These are phyloP conservation scores for Microcebus griseorufus DNA, from an alignment of 2,113 vertebrate species.

Conservation along the genomic window DNA sequence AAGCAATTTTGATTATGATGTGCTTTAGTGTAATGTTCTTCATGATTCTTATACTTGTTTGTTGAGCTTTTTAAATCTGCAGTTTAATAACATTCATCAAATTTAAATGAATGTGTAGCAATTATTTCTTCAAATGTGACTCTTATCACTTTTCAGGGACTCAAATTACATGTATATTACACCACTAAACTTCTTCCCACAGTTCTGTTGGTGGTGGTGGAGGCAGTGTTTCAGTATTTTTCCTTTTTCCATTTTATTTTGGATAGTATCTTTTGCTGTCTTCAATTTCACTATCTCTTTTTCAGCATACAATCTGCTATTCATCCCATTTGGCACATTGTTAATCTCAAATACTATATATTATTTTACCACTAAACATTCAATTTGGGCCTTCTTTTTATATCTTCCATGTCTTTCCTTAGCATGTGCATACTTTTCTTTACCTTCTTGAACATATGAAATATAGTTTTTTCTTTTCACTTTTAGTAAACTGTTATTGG, in stretches of 20 bases:
- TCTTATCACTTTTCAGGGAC: background rate
- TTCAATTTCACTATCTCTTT: background rate
- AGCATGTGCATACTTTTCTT: background rate
- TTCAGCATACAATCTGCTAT: background rate
- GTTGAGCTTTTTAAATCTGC: background rate
- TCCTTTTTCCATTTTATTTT: background rate
- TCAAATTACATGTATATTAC: background rate
- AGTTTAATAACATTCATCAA: background rate
- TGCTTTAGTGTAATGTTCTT: background rate
- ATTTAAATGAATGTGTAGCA: background rate
- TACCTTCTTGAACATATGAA: background rate
- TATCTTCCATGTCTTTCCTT: background rate
- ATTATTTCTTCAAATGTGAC: background rate
- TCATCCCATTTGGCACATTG: background rate
- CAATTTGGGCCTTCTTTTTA: background rate
- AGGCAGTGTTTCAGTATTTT: background rate
- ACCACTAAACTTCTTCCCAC: background rate
- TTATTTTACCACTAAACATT: background rate
- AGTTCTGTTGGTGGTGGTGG: background rate
- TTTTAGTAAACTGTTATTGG: background rate
- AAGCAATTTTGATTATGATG: background rate
- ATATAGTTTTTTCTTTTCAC: background rate
- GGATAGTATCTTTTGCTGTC: background rate
- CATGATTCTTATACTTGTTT: background rate
- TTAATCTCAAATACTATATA: background rate